Base-by-base conservation (phyloP, 30 jellyfish, hydroid and myxozoan species). In the Aurelia coerulea region DNA sequence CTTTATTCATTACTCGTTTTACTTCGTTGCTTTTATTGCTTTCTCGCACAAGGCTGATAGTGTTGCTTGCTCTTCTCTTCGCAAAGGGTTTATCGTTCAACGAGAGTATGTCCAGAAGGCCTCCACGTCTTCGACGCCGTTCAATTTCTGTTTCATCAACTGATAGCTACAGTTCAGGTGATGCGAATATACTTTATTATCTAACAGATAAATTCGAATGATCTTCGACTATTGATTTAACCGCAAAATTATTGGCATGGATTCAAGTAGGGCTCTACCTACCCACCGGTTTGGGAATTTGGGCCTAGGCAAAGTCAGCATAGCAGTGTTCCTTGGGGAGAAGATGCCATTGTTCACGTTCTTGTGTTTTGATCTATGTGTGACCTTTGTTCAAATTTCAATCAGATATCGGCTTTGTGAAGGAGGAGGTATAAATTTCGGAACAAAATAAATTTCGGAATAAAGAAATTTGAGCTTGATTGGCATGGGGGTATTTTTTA, bases 151-250 rank as follows among this genome's bases (percentile, higher is more conserved):
- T 93, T 58, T 93, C 98, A 32, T 93, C 98, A 0, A 88, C 97
- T 6, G 98, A 93, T 77, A 93, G 98, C 66, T 93, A 93, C 97
- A 93, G 98, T 69, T 93, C 98, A 93, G 98, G 98, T 93, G 88
- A 56, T 23, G 2, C n/a, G 33, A 18, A 12, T 13, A 42, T 54
- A n/a, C 39, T 33, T 29, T 35, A 32, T 46, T 46, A 46, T 6
- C 56, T 46, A 46, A 46, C 56, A 46, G 56, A 46, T 46, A 9
- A 46, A 6, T 46, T 1, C 5, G 56, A 46, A 9, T 46, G 2
- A 9, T 46, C 56, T 0, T 46, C 2, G 56, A 46, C 1, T 8
- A 4, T 46, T 2, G 14, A 46, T 46, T 46, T 46, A 46, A 46
- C 56, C 16, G 12, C 56, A 6, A 46, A 46, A 46, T 46, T 46